Conservation (phyloP, 2,888 invertebrate genomes). For the Aradus depressus region DNA sequence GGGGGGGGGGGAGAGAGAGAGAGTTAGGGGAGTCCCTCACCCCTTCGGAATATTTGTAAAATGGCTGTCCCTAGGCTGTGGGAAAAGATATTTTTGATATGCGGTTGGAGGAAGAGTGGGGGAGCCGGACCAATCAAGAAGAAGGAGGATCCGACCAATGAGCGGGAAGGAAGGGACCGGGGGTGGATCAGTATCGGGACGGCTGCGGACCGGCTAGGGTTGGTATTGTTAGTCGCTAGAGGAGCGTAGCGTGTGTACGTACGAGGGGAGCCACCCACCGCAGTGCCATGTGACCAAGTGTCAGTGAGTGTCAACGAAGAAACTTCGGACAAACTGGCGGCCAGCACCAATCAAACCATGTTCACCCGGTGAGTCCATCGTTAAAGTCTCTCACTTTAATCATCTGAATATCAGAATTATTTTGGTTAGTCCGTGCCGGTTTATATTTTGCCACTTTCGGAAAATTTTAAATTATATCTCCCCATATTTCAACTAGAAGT, state of each 20-base stretch:
- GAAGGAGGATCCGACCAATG: not conserved
- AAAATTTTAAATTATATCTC: too few relatives aligned
- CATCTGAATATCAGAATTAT: too few relatives aligned
- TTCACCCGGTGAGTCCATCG: slow-evolving; percentile 12
- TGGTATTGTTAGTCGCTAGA: not conserved
- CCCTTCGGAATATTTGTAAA: slow-evolving; percentile 17
- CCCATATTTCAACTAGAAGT: too few relatives aligned
- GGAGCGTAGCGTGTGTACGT: not conserved
- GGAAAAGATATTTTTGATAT: slow-evolving; percentile 16
- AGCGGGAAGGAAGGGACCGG: not conserved
- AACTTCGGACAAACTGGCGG: slow-evolving; percentile 10
- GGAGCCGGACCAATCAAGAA: too few relatives aligned
- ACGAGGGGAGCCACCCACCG: too few relatives aligned
- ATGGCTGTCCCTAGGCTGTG: slow-evolving; percentile 16
- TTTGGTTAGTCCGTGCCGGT: too few relatives aligned
- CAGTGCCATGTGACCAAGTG: slow-evolving; percentile 9
- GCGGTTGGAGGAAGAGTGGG: not conserved
- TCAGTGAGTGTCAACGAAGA: slow-evolving; percentile 8
- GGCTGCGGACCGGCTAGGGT: slow-evolving; percentile 3
- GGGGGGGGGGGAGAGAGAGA: slow-evolving; percentile 11
- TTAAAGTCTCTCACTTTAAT: not conserved
- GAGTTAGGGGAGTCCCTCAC: too few relatives aligned
- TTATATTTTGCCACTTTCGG: too few relatives aligned
- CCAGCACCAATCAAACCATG: slow-evolving; percentile 10
- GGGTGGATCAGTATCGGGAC: not conserved